Conservation (phyloP, 2,888 invertebrate genomes). For the Serripes groenlandicus region DNA sequence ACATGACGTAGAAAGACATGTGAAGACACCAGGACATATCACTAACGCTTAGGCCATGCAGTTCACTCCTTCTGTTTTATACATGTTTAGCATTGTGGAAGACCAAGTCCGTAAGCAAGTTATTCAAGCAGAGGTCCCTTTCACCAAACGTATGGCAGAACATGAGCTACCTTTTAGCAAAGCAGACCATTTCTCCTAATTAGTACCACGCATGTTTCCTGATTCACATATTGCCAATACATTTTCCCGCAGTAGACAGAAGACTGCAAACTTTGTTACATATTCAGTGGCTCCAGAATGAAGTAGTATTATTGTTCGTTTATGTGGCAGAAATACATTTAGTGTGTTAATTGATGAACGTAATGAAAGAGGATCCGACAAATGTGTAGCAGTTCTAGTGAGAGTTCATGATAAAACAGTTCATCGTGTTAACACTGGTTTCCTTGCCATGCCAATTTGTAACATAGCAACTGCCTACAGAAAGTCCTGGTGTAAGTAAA, state of each 20-base stretch:
- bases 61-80: background rate
- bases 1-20: too few species aligned
- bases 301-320: slow-evolving; percentile 22
- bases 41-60: background rate
- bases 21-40: background rate
- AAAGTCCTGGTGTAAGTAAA: too few species aligned
- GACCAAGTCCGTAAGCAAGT: background rate
- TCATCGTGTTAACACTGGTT: slow-evolving; percentile 24
- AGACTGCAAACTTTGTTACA: slow-evolving; percentile 51
- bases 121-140: slow-evolving; percentile 54
- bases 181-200: slow-evolving; percentile 58
- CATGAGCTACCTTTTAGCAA: slow-evolving; percentile 59
- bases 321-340: slow-evolving; percentile 38
- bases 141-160: slow-evolving; percentile 55
- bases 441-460: slow-evolving; percentile 49
- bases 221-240: slow-evolving; percentile 62
- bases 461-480: slow-evolving; percentile 56
- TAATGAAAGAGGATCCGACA: slow-evolving; percentile 48
- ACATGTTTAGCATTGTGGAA: background rate
- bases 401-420: slow-evolving; percentile 29
- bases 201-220: slow-evolving; percentile 63
- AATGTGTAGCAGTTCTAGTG: slow-evolving; percentile 52
- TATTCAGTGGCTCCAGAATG: slow-evolving; percentile 30
- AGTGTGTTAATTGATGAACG: slow-evolving; percentile 47
- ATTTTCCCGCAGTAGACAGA: slow-evolving; percentile 56